These are phyloP conservation scores for Pseudolaguvia tuberculata DNA, from an alignment of 2,113 vertebrate species.

Conservation along the genomic window DNA sequence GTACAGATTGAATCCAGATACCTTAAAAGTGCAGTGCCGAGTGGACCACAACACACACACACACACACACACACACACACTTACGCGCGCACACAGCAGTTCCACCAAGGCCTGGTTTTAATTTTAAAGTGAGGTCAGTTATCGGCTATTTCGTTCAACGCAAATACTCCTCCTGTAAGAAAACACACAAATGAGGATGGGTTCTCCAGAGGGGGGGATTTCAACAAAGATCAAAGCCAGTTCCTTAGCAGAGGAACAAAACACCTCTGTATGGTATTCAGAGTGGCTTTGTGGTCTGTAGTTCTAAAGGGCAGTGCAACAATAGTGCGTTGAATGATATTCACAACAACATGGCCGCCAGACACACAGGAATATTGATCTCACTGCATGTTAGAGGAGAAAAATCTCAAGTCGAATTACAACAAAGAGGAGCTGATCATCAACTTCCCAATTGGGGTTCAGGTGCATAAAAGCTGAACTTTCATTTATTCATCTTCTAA, in stretches of 20 bases:
- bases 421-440: too few species aligned
- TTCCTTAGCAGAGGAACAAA: slow-evolving; percentile 7
- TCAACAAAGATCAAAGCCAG: slow-evolving; percentile 18
- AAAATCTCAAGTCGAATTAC: too few species aligned
- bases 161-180: slow-evolving; percentile 31
- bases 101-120: slow-evolving; percentile 53
- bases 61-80: too few species aligned
- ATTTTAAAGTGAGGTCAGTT: slow-evolving; percentile 60
- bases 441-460: too few species aligned
- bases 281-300: background rate
- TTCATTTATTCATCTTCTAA: too few species aligned
- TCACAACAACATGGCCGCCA: too few species aligned
- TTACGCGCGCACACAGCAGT: too few species aligned
- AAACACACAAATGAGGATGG: slow-evolving; percentile 12
- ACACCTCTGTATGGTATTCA: slow-evolving; percentile 6
- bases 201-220: slow-evolving; percentile 1
- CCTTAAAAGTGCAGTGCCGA: slow-evolving; percentile 55
- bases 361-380: too few species aligned
- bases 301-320: slow-evolving; percentile 7
- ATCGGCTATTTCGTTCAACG: slow-evolving; percentile 48
- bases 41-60: slow-evolving; percentile 56
- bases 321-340: background rate
- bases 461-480: too few species aligned
- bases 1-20: slow-evolving; percentile 52
- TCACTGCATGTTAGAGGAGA: too few species aligned